Base-by-base conservation (phyloP, 2,888 invertebrate genomes). In the Sthenelais limicola region DNA sequence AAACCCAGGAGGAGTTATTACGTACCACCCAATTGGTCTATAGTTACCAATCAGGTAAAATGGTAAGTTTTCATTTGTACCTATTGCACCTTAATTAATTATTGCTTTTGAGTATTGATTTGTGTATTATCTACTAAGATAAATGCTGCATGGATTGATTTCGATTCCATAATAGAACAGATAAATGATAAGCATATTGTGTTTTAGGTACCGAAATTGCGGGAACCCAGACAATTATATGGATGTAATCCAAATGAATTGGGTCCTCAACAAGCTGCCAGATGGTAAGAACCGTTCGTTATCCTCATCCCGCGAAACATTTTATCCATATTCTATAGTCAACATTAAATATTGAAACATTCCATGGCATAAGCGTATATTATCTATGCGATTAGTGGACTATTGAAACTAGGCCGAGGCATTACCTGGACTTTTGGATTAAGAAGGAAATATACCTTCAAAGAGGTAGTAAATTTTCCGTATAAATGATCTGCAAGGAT, bases 1-100 rank as follows among this genome's bases (percentile, higher is more conserved):
- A 83, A 62, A 73, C 85, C 28, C 85, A 84, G 69, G 86, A 85
- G 68, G 85, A 86, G 35, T 76, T 84, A 28, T 79, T 82, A 52
- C 80, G 84, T 51, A 86, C 86, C 15, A 86, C 86, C 47, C 86
- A 86, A 73, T 80, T 87, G 26, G 82, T 85, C n/a, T 86, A 84
- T 78, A 84, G 82, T 74, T 82, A 81, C 77, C 82, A 86, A 72
- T 81, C 83, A 68, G 86, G 86, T 30, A 82, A 83, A 75, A 83
- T 86, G 86, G 86, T 84, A 74, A 73, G 80, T 72, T 15, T 47
- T 24, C 4, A 30, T 47, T n/a, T 33, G 12, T 30, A 38, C 12
- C 9, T 43, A 26, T 3, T 47, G 38, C 47, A 26, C 24, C 43
- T 32, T 12, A 0, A 43, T 9, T 32, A 2, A 21, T 18, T 67